phyloP scores from a whole-genome alignment of 1,140 invertebrate species.

The Microplitis mediator region DNA sequence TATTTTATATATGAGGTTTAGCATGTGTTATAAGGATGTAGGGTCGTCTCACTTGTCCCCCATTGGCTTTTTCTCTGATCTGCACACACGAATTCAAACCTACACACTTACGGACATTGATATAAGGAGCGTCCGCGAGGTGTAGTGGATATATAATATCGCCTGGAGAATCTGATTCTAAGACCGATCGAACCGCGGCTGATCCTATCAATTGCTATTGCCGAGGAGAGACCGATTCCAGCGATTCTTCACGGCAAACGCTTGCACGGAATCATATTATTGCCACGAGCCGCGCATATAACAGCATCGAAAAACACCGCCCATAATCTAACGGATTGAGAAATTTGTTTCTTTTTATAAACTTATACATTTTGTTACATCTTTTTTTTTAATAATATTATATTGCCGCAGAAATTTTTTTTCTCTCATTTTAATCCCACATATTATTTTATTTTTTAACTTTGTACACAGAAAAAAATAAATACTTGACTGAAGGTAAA shows the following conservation, averaged over 20 bases:
- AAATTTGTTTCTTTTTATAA: slow-evolving; percentile 8
- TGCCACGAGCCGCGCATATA: neutral
- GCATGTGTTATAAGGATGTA: too few relatives aligned
- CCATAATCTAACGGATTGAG: slow-evolving; percentile 10
- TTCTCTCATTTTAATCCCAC: too few relatives aligned
- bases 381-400: neutral
- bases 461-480: too few relatives aligned
- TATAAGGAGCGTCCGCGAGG: neutral
- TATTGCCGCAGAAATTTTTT: neutral
- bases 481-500: too few relatives aligned
- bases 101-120: neutral
- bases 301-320: neutral
- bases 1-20: neutral
- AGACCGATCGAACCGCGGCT: slow-evolving; percentile 27
- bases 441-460: too few relatives aligned
- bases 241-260: slow-evolving; percentile 20
- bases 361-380: neutral
- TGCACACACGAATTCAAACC: neutral
- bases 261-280: slow-evolving; percentile 3
- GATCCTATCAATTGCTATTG: slow-evolving; percentile 32
- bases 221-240: slow-evolving; percentile 19
- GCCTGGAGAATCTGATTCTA: slow-evolving; percentile 37
- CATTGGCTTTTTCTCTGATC: neutral
- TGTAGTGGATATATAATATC: slow-evolving; percentile 25
- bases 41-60: slow-evolving; percentile 1